phyloP scores from a whole-genome alignment of 2,797 vertebrate species.

The Myotis planiceps region DNA sequence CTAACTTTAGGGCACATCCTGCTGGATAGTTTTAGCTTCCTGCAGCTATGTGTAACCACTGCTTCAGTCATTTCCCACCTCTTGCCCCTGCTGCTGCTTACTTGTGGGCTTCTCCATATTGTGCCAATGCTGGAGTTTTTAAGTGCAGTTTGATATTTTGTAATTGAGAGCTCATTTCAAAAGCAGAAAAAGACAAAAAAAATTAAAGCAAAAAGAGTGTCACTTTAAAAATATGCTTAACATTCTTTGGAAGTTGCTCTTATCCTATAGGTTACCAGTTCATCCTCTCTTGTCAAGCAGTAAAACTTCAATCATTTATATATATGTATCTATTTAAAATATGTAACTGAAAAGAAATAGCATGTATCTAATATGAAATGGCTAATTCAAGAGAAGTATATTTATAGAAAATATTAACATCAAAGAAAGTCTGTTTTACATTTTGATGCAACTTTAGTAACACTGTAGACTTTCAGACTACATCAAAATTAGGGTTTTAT shows the following conservation, averaged over 20 bases:
- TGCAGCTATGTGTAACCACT: background rate
- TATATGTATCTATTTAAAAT: background rate
- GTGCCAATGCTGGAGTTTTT: background rate
- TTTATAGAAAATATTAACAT: background rate
- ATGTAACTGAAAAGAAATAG: conserved; percentile 26
- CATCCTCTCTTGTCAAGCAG: background rate
- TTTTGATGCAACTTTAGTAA: conserved; percentile 20
- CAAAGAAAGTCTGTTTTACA: background rate
- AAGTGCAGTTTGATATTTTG: background rate
- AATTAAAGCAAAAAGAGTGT: background rate
- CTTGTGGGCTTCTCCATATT: background rate
- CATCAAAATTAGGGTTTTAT: conserved; percentile 16
- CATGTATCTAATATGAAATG: background rate
- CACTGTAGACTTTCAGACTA: conserved; percentile 13
- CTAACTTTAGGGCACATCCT: background rate
- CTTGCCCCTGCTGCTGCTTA: background rate
- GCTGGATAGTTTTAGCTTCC: background rate
- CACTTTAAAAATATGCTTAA: background rate
- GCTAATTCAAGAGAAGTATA: background rate
- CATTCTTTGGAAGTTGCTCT: conserved; percentile 40
- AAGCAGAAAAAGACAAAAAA: background rate
- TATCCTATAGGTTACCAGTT: background rate
- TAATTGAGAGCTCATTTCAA: background rate
- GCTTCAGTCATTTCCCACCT: background rate
- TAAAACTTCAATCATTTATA: conserved; percentile 26